phyloP scores from a whole-genome alignment of 2,113 vertebrate genomes.

The Neolamprologus kungweensis region DNA sequence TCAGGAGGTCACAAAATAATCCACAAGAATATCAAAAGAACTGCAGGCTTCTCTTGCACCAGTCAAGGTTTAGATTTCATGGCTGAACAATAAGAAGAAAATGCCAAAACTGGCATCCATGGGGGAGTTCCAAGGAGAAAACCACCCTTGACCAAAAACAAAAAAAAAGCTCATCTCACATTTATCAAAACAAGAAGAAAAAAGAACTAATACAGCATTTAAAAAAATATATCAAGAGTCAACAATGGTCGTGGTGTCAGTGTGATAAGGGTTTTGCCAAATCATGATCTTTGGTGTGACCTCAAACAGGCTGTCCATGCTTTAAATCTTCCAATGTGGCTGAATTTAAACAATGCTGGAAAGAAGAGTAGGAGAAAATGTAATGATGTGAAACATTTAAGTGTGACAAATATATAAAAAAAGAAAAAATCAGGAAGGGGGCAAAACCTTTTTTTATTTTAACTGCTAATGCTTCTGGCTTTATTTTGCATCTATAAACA shows the following conservation, averaged over 20 bases:
- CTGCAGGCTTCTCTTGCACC: background rate
- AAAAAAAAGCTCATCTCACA: background rate
- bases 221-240: background rate
- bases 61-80: background rate
- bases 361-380: rapidly evolving
- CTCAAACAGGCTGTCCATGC: background rate
- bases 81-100: background rate
- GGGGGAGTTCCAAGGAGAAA: background rate
- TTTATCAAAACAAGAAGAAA: background rate
- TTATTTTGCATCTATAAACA: background rate
- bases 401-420: background rate
- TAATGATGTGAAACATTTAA: background rate
- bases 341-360: background rate
- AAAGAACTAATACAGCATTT: background rate
- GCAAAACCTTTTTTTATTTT: background rate
- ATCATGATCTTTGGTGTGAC: background rate
- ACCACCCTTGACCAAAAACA: background rate
- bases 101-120: background rate
- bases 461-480: rapidly evolving
- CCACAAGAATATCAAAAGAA: background rate
- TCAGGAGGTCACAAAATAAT: background rate
- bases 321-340: background rate
- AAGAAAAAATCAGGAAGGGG: background rate
- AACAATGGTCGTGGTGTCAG: background rate
- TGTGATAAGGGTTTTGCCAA: background rate